A percentile compares a stretch with the other conserved stretches of the same genome.
phyloP scores from a whole-genome alignment of 2,797 vertebrate genomes.

The Myripristis murdjan region DNA sequence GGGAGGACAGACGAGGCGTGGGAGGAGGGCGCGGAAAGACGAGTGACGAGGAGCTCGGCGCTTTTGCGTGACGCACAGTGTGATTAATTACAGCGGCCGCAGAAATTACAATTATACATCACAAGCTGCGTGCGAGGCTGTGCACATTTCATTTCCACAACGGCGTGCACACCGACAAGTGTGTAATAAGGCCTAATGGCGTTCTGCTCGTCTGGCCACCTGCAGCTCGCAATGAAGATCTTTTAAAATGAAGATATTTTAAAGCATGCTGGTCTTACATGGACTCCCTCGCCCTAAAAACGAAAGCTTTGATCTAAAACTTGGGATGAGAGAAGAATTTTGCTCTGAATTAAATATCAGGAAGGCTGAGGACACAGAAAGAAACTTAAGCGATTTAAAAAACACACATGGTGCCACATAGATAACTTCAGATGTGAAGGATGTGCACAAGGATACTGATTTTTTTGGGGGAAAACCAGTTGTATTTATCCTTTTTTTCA shows the following conservation, averaged over 20 bases:
- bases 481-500: no score
- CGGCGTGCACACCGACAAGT: slow-evolving; percentile 67
- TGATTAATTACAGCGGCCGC: slow-evolving; percentile 71
- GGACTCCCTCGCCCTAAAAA: slow-evolving; percentile 7
- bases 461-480: no score
- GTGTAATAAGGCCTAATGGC: slow-evolving; percentile 68
- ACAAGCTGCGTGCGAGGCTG: slow-evolving; percentile 42
- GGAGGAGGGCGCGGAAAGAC: slow-evolving; percentile 35
- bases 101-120: slow-evolving; percentile 75
- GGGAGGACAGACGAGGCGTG: slow-evolving; percentile 35
- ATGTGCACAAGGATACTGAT: no score
- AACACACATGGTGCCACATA: background rate
- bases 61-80: slow-evolving; percentile 43
- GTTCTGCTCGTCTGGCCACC: slow-evolving; percentile 60
- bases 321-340: slow-evolving; percentile 3
- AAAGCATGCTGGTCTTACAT: slow-evolving; percentile 6
- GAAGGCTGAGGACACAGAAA: background rate
- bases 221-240: slow-evolving; percentile 11
- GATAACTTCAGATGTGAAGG: background rate
- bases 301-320: background rate
- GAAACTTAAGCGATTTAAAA: background rate
- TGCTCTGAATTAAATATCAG: background rate
- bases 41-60: slow-evolving; percentile 35
- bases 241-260: slow-evolving; percentile 17
- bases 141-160: slow-evolving; percentile 68